Conservation (phyloP, 2,113 vertebrate species). For the Oncorhynchus keta region DNA sequence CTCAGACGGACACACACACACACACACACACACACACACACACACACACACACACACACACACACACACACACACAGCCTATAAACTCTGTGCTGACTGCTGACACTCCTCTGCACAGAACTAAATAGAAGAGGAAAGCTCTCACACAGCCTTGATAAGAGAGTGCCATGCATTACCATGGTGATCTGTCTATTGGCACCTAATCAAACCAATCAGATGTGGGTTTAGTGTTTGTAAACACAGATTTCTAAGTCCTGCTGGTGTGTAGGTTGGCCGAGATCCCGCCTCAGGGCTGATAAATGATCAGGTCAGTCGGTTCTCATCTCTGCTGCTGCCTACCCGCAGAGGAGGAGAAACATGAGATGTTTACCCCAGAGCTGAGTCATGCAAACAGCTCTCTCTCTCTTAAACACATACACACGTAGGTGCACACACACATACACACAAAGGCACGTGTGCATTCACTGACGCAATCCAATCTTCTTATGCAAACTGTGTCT, state of each 20-base stretch:
- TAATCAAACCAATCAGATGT: constrained; percentile 28
- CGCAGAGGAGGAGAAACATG: constrained; percentile 54
- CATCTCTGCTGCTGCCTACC: constrained; percentile 47
- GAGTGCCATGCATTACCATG: neutral
- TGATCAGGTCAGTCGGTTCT: constrained; percentile 47
- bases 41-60: too few relatives aligned
- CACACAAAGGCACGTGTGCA: constrained; percentile 4
- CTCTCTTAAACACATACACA: constrained; percentile 25
- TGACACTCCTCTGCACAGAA: neutral
- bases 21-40: neutral
- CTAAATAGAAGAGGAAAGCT: neutral
- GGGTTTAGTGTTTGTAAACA: constrained; percentile 10
- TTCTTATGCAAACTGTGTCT: neutral
- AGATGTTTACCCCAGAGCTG: constrained; percentile 56
- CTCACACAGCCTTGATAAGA: neutral
- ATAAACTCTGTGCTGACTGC: neutral
- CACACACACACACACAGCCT: neutral
- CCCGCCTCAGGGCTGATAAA: constrained; percentile 41
- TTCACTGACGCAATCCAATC: neutral
- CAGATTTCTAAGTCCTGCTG: constrained; percentile 17
- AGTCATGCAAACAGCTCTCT: constrained; percentile 54
- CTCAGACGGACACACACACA: neutral
- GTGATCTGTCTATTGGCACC: constrained; percentile 13
- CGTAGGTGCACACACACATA: constrained; percentile 20
- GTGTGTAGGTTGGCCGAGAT: constrained; percentile 37